phyloP scores from a whole-genome alignment of 2,888 invertebrate species.

The Ectemnius lituratus region DNA sequence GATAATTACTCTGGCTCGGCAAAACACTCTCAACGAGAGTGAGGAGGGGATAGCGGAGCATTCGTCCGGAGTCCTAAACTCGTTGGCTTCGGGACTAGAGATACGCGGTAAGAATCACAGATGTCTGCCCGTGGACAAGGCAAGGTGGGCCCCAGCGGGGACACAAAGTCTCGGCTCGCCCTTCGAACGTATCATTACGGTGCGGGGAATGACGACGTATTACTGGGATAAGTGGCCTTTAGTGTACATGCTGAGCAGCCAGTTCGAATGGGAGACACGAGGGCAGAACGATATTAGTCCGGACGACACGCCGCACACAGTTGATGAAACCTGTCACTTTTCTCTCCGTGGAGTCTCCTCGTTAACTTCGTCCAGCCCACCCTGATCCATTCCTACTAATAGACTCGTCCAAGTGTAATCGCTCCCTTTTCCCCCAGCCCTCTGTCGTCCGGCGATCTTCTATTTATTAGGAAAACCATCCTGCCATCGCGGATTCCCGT shows the following conservation, averaged over 20 bases:
- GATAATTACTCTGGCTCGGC: too few relatives aligned
- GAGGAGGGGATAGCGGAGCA: neutral
- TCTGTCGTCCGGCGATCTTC: neutral
- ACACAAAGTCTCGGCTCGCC: slow-evolving; percentile 1
- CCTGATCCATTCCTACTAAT: slow-evolving; percentile 23
- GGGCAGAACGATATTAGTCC: slow-evolving; percentile 24
- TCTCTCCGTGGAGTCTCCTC: neutral
- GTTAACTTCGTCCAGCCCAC: neutral
- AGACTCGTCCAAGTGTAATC: slow-evolving; percentile 31
- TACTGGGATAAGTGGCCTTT: slow-evolving; percentile 38
- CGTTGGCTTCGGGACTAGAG: slow-evolving; percentile 1
- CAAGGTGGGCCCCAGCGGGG: slow-evolving; percentile 17
- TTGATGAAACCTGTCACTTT: slow-evolving; percentile 15
- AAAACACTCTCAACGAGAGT: neutral
- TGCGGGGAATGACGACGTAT: slow-evolving; percentile 30
- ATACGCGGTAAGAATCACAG: neutral
- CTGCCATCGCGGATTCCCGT: too few relatives aligned
- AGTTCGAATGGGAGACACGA: slow-evolving; percentile 33
- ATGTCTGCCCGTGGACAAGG: slow-evolving; percentile 9
- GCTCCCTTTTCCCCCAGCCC: slow-evolving; percentile 23
- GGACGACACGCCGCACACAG: slow-evolving; percentile 16
- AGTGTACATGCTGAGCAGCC: slow-evolving; percentile 31
- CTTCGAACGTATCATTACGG: slow-evolving; percentile 33
- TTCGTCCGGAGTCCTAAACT: neutral
- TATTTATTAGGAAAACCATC: too few relatives aligned